Percentiles rank a stretch among this genome's conserved stretches.
These are phyloP conservation scores for Carassius auratus DNA, from an alignment of 2,113 vertebrate genomes.

Conservation along the genomic window DNA sequence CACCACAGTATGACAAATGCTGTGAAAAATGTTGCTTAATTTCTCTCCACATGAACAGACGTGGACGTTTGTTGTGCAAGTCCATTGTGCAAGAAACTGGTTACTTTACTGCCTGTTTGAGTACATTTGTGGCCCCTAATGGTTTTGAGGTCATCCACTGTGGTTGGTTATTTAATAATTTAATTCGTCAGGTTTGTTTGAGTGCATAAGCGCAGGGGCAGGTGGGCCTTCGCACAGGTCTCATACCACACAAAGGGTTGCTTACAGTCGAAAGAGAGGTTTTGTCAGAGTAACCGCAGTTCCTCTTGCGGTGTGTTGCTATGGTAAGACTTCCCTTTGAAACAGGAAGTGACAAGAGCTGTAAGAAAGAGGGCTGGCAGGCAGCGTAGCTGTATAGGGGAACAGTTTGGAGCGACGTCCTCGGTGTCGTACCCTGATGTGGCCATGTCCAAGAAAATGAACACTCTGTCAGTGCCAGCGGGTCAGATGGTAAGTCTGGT, in stretches of 20 bases:
- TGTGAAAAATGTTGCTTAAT: not conserved
- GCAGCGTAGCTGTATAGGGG: conserved; percentile 47
- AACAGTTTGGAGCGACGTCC: conserved; percentile 48
- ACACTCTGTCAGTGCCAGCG: conserved; percentile 81
- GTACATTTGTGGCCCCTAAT: not conserved
- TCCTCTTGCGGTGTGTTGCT: conserved; percentile 93
- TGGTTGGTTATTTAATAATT: not conserved
- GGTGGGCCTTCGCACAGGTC: not conserved
- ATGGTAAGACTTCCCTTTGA: conserved; percentile 91
- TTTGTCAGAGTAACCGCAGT: conserved; percentile 78
- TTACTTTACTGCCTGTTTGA: not conserved
- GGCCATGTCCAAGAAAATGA: conserved; percentile 86
- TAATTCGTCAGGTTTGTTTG: not conserved
- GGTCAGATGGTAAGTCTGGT: conserved; percentile 87
- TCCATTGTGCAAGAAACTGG: too few relatives aligned
- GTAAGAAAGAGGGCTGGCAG: conserved; percentile 74
- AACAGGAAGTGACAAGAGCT: conserved; percentile 88
- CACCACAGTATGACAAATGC: not conserved
- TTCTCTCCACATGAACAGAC: not conserved
- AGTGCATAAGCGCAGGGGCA: too few relatives aligned
- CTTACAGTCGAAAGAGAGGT: conserved; percentile 64
- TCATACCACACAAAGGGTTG: conserved; percentile 57
- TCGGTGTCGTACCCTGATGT: conserved; percentile 62
- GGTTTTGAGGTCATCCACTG: not conserved
- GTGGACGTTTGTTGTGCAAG: not conserved